Evolutionary conservation across 1,140 invertebrate genomes (phyloP), one percentile per base, ranked within the genome.

Genomic region (Camponotus vicinus): DNA sequence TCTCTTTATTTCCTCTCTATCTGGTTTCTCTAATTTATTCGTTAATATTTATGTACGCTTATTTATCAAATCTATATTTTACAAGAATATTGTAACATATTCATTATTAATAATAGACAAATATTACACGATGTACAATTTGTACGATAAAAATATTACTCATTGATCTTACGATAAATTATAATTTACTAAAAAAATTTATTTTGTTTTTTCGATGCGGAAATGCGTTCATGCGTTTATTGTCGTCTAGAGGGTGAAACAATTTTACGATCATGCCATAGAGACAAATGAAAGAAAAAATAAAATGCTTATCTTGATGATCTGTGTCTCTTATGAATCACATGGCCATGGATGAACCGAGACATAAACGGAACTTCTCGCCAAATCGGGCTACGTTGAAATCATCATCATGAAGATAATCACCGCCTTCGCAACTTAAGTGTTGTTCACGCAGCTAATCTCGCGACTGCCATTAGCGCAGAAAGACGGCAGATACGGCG

Each of bases 331-430:
- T 73, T 83, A 34, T 88, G 87, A 86, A 70, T 88, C 85, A 87
- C 21, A n/a, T 55, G 57, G 61, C 42, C 71, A 2, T 69, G 86
- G 11, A 69, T 32, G 34, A 55, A 11, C n/a, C 42, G 77, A 49
- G 45, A 40, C 86, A 55, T 45, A 83, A 64, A 87, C 83, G 49
- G 80, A 66, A 75, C 64, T 75, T 15, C 32, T 67, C 18, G 61
- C 63, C 86, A 61, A 75, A 76, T 52, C 84, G 76, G 79, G 73
- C 57, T 49, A 76, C 67, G 55, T 69, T 61, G 69, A 40, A 76
- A 70, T 80, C 67, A 63, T 85, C 49, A 59, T 78, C 86, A 13
- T 69, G 77, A 80, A 70, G 70, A 89, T 89, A 89, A 88, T 89
- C 75, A 45, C 70, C 82, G 49, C 67, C 86, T 88, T 59, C 34